These are phyloP conservation scores for Agrilus mali DNA, from an alignment of 2,888 invertebrate species.

Conservation along the genomic window DNA sequence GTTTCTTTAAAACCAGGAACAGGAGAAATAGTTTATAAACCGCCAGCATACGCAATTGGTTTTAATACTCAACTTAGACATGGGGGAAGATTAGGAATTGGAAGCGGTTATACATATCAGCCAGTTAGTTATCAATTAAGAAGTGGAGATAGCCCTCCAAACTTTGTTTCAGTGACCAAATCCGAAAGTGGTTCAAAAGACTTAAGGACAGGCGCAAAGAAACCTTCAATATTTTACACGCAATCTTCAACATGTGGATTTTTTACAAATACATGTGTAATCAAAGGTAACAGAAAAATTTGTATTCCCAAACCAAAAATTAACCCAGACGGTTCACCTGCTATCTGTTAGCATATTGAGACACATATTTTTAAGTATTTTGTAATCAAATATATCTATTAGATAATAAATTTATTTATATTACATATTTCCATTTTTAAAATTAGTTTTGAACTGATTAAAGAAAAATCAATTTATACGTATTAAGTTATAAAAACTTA, in stretches of 20 bases:
- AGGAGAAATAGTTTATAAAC: slow-evolving; percentile 26
- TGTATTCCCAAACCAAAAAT: slow-evolving; percentile 70
- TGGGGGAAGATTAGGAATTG: slow-evolving; percentile 23
- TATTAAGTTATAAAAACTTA: too few species aligned
- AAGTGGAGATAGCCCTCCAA: slow-evolving; percentile 38
- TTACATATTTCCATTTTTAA: too few species aligned
- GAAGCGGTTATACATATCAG: slow-evolving; percentile 28
- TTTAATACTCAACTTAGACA: slow-evolving; percentile 25
- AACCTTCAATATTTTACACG: slow-evolving; percentile 68
- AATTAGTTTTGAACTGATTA: too few species aligned
- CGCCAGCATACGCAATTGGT: slow-evolving; percentile 26
- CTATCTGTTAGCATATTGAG: slow-evolving; percentile 37
- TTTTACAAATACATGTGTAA: slow-evolving; percentile 74
- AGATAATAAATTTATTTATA: too few species aligned
- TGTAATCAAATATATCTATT: too few species aligned
- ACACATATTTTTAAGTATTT: too few species aligned
- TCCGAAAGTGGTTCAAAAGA: slow-evolving; percentile 58
- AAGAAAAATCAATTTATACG: too few species aligned
- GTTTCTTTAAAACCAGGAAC: slow-evolving; percentile 35
- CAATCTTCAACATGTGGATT: slow-evolving; percentile 81
- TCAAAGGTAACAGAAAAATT: slow-evolving; percentile 66
- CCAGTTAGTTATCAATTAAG: slow-evolving; percentile 27
- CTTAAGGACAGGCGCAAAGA: slow-evolving; percentile 51
- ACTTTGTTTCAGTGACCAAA: slow-evolving; percentile 67
- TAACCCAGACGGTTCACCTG: slow-evolving; percentile 61